Conservation (phyloP, 2,797 vertebrate genomes). For the Loris lydekkerianus region DNA sequence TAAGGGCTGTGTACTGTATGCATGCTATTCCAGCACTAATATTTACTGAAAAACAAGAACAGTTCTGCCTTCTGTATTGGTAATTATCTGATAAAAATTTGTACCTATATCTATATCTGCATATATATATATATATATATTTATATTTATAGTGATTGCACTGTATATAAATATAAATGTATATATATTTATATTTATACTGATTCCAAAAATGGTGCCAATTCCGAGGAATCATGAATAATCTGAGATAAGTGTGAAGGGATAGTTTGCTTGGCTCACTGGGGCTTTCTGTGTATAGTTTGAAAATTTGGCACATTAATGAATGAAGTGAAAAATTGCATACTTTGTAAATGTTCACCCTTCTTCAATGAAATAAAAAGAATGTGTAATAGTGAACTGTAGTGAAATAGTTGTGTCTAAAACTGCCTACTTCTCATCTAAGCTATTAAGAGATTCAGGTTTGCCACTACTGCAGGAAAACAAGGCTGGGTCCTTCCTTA, state of each 20-base stretch:
- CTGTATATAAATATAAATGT: no score
- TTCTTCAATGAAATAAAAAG: conserved; percentile 5
- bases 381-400: neutral
- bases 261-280: neutral
- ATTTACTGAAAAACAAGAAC: neutral
- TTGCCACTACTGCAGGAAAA: neutral
- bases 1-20: neutral
- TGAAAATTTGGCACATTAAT: neutral
- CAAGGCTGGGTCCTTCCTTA: neutral
- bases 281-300: neutral
- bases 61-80: neutral
- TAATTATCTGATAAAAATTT: neutral
- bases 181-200: neutral
- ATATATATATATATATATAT: no score
- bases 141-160: no score
- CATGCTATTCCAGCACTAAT: neutral
- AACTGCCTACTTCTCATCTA: neutral
- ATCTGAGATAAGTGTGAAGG: conserved; percentile 15
- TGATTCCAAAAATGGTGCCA: neutral
- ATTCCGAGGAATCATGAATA: conserved; percentile 45
- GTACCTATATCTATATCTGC: no score
- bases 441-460: neutral
- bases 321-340: neutral
- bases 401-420: neutral
- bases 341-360: neutral